phyloP scores from a whole-genome alignment of 2,113 vertebrate genomes.

The Tringa solitaria region DNA sequence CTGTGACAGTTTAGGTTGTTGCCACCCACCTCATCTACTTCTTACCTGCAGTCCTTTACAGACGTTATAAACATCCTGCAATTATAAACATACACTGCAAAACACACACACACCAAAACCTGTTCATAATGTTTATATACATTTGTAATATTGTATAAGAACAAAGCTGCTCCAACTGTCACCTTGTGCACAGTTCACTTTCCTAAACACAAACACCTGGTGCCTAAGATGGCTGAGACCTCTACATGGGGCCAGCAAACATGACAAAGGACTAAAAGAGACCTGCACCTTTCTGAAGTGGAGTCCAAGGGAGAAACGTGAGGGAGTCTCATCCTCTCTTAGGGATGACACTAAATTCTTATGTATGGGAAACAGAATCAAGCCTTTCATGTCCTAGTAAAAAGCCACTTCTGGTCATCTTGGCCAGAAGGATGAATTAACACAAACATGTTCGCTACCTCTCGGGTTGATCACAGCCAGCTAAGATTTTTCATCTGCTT shows the following conservation, averaged over 20 bases:
- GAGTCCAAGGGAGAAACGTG: rapidly evolving
- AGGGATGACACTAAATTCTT: background rate
- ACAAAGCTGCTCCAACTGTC: background rate
- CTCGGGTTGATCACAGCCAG: background rate
- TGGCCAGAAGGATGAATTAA: background rate
- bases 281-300: background rate
- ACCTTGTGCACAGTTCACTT: background rate
- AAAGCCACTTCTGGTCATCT: background rate
- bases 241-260: background rate
- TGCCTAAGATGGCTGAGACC: background rate
- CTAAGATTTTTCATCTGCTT: background rate
- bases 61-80: background rate
- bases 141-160: background rate
- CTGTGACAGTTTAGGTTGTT: background rate
- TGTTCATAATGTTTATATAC: background rate
- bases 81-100: background rate
- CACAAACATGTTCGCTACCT: background rate
- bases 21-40: background rate
- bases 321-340: background rate
- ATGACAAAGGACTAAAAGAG: background rate
- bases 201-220: background rate
- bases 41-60: background rate
- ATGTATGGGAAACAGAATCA: background rate
- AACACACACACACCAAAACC: background rate
- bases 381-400: background rate